These are phyloP conservation scores for Eilema depressum DNA, from an alignment of 2,888 invertebrate species.

Conservation along the genomic window DNA sequence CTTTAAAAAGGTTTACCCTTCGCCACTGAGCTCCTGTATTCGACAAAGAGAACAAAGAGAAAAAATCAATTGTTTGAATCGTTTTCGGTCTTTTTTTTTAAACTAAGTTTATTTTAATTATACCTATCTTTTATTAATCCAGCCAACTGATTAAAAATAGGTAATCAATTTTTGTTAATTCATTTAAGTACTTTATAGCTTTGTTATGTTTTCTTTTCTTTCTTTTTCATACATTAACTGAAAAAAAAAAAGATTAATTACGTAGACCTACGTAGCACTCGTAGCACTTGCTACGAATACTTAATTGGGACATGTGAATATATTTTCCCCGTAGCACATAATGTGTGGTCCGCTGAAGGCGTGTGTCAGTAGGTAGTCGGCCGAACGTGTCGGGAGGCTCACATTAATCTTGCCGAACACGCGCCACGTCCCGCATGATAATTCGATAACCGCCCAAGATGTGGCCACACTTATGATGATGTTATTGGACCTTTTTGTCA, in stretches of 20 bases:
- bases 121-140: too few species aligned
- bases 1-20: too few species aligned
- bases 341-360: constrained; percentile 47
- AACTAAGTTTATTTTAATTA: too few species aligned
- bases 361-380: constrained; percentile 39
- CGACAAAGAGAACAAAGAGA: too few species aligned
- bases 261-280: constrained; percentile 17
- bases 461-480: constrained; percentile 20
- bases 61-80: too few species aligned
- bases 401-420: constrained; percentile 60
- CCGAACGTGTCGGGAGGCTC: constrained; percentile 29
- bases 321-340: constrained; percentile 20
- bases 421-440: constrained; percentile 55
- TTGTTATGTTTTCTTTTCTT: neutral
- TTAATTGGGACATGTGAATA: constrained; percentile 23
- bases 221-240: neutral
- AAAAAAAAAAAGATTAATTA: constrained; percentile 5
- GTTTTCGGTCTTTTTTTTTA: too few species aligned
- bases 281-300: constrained; percentile 30
- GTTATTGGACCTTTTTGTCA: neutral
- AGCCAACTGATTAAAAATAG: too few species aligned
- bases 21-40: too few species aligned
- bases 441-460: constrained; percentile 49
- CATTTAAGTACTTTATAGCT: neutral
- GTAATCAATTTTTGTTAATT: too few species aligned